Base-by-base conservation (phyloP, 2,888 invertebrate genomes). In the Platynereis dumerilii region DNA sequence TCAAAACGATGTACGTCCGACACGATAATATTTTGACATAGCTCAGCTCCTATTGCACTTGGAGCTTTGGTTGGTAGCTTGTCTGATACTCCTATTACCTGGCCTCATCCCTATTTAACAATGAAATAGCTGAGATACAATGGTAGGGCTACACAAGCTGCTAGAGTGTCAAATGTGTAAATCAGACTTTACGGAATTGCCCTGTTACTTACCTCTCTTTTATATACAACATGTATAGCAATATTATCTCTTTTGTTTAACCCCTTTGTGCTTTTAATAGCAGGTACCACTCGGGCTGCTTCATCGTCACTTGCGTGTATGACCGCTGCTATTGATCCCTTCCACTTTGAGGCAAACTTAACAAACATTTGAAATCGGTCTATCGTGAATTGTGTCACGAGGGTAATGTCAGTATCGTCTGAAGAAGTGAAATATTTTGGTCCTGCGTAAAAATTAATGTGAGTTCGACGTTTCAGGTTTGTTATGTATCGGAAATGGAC, bases 171-270 rank as follows among this genome's bases (percentile, higher is more conserved):
- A n/a, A n/a, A n/a, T n/a, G n/a, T n/a, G n/a, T n/a, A n/a, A n/a
- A n/a, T n/a, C n/a, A n/a, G n/a, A n/a, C n/a, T n/a, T n/a, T n/a
- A n/a, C n/a, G n/a, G n/a, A 24, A 20, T 34, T 34, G 34, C 34
- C 53, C 28, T 5, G 3, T 5, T 34, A 59, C 60, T 55, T 42
- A 68, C 68, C 63, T 48, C 54, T 68, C 66, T 62, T 44, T 60
- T 65, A 39, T 66, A 68, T n/a, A 68, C 68, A 12, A 65, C 52
- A 60, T 68, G 68, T 39, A 60, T 55, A 7, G 58, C 56, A 17
- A 65, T 44, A 34, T 62, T 48, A 7, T 53, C 48, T 39, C 55
- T 63, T n/a, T 7, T 42, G 24, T 28, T 48, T 5, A 68, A 42
- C 5, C 62, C 56, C 7, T n/a, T 39, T 10, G 68, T 66, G 1